These are phyloP conservation scores for Dryas iulia DNA, from an alignment of 1,140 invertebrate species.

Conservation along the genomic window DNA sequence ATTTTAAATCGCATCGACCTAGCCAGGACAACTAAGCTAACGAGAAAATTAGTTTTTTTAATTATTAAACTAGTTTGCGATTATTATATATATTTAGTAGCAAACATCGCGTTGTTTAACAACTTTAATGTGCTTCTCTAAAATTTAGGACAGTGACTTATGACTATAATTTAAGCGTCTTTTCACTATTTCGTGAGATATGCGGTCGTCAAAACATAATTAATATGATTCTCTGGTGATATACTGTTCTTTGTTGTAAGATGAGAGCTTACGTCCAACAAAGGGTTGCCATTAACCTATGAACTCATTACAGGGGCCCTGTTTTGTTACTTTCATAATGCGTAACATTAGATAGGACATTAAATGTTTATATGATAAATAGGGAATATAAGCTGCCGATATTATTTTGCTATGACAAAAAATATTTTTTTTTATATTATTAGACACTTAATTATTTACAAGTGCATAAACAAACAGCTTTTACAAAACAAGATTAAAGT, in stretches of 20 bases:
- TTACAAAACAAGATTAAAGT: too few species aligned
- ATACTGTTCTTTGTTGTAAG: conserved; percentile 28
- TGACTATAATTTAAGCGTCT: conserved; percentile 21
- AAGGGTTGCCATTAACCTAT: conserved; percentile 41
- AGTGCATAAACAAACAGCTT: too few species aligned
- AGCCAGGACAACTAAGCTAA: too few species aligned
- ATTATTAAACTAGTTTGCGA: too few species aligned
- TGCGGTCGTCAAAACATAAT: conserved; percentile 30
- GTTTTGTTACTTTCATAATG: conserved; percentile 17
- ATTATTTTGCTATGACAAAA: neutral
- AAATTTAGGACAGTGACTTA: conserved; percentile 39
- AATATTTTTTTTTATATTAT: too few species aligned
- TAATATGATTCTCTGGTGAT: conserved; percentile 21
- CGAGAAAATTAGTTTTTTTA: too few species aligned
- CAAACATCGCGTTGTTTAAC: too few species aligned
- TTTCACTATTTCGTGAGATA: conserved; percentile 10
- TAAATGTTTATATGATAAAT: conserved; percentile 1
- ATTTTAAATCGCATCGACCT: too few species aligned
- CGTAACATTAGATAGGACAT: conserved; percentile 21
- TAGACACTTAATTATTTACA: too few species aligned
- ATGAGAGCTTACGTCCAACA: conserved; percentile 36
- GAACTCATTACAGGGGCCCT: conserved; percentile 36
- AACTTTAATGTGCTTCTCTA: too few species aligned
- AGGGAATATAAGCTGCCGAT: neutral
- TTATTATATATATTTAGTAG: too few species aligned